A percentile compares a stretch with the other conserved stretches of the same genome.
phyloP scores from a whole-genome alignment of 2,797 vertebrate species.

The Sebastes alutus region DNA sequence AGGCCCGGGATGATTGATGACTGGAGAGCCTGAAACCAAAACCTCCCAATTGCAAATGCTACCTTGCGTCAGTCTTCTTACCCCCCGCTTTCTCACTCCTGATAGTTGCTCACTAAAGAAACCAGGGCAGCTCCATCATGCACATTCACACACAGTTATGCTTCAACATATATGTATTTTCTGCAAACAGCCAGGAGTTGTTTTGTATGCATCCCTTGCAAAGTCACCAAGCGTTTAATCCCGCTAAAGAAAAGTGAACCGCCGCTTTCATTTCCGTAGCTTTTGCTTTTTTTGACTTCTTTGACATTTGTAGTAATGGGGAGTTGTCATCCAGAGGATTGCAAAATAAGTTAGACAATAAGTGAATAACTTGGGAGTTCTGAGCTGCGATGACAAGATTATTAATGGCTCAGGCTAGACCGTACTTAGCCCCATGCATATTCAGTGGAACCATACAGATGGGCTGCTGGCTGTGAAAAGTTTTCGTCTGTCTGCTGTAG shows the following conservation, averaged over 20 bases:
- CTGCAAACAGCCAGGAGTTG: constrained; percentile 79
- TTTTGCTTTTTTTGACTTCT: constrained; percentile 64
- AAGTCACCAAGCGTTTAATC: constrained; percentile 85
- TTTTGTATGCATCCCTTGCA: constrained; percentile 70
- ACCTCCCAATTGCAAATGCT: constrained; percentile 97
- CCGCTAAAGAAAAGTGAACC: constrained; percentile 67
- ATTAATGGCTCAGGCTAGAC: constrained; percentile 92
- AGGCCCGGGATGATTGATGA: constrained; percentile 99
- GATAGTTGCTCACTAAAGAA: constrained; percentile 85
- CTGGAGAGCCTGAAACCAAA: constrained; percentile 98
- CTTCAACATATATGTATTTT: constrained; percentile 80
- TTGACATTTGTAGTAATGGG: constrained; percentile 29
- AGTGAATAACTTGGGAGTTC: constrained; percentile 80
- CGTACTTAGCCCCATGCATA: constrained; percentile 91
- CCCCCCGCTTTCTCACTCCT: constrained; percentile 74
- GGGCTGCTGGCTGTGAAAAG: constrained; percentile 83
- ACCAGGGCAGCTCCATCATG: constrained; percentile 86
- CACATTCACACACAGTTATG: constrained; percentile 63
- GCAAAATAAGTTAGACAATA: constrained; percentile 75
- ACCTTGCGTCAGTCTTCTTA: constrained; percentile 94
- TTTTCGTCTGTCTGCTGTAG: constrained; percentile 61
- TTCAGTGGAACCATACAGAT: constrained; percentile 91
- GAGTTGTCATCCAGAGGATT: constrained; percentile 28
- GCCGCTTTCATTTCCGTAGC: constrained; percentile 72
- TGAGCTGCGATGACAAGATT: constrained; percentile 95